A percentile compares a stretch with the other conserved stretches of the same genome.
Evolutionary conservation across 2,888 invertebrate genomes (phyloP).

Genomic region (Zele albiditarsus): DNA sequence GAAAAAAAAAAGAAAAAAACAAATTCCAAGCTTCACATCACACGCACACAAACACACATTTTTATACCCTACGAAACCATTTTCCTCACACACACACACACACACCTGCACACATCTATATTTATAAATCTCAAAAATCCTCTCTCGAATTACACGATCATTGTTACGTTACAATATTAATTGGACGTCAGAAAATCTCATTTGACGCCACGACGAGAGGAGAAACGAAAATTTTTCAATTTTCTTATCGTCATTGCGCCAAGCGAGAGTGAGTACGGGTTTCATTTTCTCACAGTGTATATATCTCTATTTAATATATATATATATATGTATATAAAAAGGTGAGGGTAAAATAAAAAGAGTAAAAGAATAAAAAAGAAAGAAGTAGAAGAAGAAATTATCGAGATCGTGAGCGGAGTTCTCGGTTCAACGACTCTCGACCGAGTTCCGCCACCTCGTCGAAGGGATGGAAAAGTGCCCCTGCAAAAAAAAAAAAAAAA

Average conservation of each 20-base stretch:
- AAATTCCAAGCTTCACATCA: background rate
- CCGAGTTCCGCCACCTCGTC: slow-evolving; percentile 37
- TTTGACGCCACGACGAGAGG: slow-evolving; percentile 22
- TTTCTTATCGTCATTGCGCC: slow-evolving; percentile 26
- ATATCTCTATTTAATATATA: background rate
- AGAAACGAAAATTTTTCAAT: slow-evolving; percentile 23
- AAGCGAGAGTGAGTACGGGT: slow-evolving; percentile 7
- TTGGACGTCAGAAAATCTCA: slow-evolving; percentile 37
- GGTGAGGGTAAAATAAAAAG: background rate
- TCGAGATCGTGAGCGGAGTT: slow-evolving; percentile 48
- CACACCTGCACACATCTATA: background rate
- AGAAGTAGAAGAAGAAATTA: slow-evolving; percentile 46
- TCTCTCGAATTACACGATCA: slow-evolving; percentile 1
- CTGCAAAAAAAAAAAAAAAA: slow-evolving; percentile 17
- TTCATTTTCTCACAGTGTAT: background rate
- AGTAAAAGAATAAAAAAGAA: slow-evolving; percentile 4
- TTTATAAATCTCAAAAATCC: slow-evolving; percentile 8
- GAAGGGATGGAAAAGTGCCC: slow-evolving; percentile 30
- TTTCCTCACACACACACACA: background rate
- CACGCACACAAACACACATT: background rate
- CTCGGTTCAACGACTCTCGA: slow-evolving; percentile 42
- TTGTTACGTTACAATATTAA: slow-evolving; percentile 29
- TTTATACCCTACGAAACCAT: background rate
- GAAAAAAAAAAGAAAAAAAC: too few species aligned
- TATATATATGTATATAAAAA: background rate